These are phyloP conservation scores for Pachliopta kotzebuea DNA, from an alignment of 2,888 invertebrate species.

Conservation along the genomic window DNA sequence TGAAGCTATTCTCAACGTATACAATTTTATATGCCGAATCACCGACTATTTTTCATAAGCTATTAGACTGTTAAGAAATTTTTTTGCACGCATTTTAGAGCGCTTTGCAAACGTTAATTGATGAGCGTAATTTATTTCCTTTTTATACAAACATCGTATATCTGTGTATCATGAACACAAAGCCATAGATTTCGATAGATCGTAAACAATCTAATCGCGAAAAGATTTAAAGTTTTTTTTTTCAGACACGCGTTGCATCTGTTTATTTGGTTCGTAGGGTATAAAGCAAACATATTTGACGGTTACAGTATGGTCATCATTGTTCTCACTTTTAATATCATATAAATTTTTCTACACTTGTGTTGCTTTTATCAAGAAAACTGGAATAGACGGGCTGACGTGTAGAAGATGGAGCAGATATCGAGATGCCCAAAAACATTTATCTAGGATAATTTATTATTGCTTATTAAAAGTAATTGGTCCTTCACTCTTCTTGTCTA, in stretches of 20 bases:
- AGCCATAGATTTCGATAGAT: constrained; percentile 11
- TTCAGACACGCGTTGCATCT: constrained; percentile 15
- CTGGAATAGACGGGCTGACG: neutral
- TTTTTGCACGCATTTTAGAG: constrained; percentile 18
- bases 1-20: constrained; percentile 11
- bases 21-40: constrained; percentile 5
- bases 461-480: no score
- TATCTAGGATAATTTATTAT: no score
- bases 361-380: neutral
- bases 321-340: neutral
- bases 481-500: no score
- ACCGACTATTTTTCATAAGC: constrained; percentile 17
- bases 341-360: neutral
- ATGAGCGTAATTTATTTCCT: constrained; percentile 23
- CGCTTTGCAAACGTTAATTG: constrained; percentile 14
- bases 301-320: neutral
- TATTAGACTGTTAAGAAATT: constrained; percentile 3
- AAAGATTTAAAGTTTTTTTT: constrained; percentile 19
- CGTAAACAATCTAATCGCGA: constrained; percentile 23
- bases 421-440: neutral
- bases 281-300: neutral
- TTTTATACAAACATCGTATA: constrained; percentile 23
- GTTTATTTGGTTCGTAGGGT: constrained; percentile 8
- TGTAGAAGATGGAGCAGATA: neutral
- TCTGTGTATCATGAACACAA: constrained; percentile 11